These are phyloP conservation scores for Typhlichthys subterraneus DNA, from an alignment of 2,797 vertebrate genomes.

Conservation along the genomic window DNA sequence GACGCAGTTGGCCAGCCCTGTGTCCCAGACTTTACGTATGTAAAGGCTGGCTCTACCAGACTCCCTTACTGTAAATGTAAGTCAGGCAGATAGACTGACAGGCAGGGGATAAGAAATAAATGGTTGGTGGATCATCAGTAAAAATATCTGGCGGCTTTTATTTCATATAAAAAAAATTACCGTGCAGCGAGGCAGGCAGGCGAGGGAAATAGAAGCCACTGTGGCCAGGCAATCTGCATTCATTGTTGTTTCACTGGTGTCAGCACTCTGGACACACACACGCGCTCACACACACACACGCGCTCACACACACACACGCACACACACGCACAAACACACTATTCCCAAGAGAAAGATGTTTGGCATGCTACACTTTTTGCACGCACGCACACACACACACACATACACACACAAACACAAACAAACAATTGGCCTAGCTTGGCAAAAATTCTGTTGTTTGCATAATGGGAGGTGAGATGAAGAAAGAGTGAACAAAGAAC, in stretches of 20 bases:
- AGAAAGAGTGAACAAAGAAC: conserved; percentile 1
- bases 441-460: conserved; percentile 28
- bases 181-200: neutral
- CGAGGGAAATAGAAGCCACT: neutral
- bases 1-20: too few relatives aligned
- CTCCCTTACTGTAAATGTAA: neutral
- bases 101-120: neutral
- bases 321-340: conserved; percentile 7
- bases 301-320: conserved; percentile 14
- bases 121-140: neutral
- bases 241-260: conserved; percentile 40
- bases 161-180: conserved; percentile 7
- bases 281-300: too few relatives aligned
- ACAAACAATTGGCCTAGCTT: conserved; percentile 7
- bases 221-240: conserved; percentile 40
- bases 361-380: conserved; percentile 22
- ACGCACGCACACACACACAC: neutral
- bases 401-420: conserved; percentile 2
- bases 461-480: conserved; percentile 19
- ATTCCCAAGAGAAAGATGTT: conserved; percentile 21
- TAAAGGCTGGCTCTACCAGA: too few relatives aligned
- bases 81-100: neutral
- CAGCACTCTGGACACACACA: conserved; percentile 43
- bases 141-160: neutral
- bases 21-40: too few relatives aligned